phyloP scores from a whole-genome alignment of 2,797 vertebrate species.

The Sarcophilus harrisii region DNA sequence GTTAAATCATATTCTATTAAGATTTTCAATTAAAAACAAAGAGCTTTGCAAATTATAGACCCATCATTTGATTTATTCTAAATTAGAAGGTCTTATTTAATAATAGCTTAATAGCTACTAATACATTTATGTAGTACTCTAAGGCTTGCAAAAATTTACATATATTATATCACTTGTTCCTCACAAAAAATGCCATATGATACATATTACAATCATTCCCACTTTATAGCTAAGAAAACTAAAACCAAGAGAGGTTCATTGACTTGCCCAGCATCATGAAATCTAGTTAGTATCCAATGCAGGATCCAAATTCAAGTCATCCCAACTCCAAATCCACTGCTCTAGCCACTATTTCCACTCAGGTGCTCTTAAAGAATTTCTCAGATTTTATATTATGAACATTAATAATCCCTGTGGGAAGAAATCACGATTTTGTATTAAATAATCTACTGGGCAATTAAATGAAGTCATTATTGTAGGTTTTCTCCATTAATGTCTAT shows the following conservation, averaged over 20 bases:
- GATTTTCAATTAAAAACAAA: slow-evolving; percentile 48
- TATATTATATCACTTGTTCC: neutral
- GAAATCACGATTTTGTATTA: slow-evolving; percentile 39
- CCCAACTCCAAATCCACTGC: neutral
- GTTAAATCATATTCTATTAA: slow-evolving; percentile 25
- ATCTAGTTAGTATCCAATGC: neutral
- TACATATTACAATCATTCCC: neutral
- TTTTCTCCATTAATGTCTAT: slow-evolving; percentile 54
- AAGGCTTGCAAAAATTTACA: neutral
- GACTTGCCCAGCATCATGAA: neutral
- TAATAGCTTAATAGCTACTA: neutral
- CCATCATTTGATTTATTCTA: neutral
- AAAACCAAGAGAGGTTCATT: neutral
- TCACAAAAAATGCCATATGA: neutral
- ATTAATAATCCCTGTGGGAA: slow-evolving; percentile 22
- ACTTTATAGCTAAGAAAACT: neutral
- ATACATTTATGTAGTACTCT: neutral
- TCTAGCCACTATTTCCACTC: neutral
- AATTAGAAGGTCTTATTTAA: neutral
- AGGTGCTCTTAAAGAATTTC: neutral
- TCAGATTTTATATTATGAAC: neutral
- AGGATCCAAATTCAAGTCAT: neutral
- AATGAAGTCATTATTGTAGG: slow-evolving; percentile 1
- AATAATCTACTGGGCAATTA: slow-evolving; percentile 41
- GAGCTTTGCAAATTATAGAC: neutral